A percentile compares a stretch with the other conserved stretches of the same genome.
These are phyloP conservation scores for Homarus gammarus DNA, from an alignment of 2,888 invertebrate genomes.

Conservation along the genomic window DNA sequence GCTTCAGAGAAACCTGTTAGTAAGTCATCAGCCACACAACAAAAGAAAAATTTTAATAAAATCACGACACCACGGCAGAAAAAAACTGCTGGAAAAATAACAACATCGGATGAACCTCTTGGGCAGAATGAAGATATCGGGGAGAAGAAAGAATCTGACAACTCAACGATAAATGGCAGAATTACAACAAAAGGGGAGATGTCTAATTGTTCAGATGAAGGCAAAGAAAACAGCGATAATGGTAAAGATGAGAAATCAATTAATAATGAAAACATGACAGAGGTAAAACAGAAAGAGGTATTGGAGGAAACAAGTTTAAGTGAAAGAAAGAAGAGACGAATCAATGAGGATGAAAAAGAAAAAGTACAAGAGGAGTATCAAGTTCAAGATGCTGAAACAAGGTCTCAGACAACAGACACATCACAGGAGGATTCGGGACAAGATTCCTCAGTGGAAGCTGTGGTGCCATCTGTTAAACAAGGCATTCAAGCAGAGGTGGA, in stretches of 20 bases:
- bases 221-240: not conserved
- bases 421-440: not conserved
- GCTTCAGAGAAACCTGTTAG: not conserved
- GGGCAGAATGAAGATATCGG: not conserved
- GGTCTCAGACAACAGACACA: not conserved
- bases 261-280: not conserved
- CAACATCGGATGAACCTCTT: too few species aligned
- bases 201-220: not conserved
- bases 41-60: too few species aligned
- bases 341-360: not conserved
- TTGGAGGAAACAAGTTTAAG: not conserved
- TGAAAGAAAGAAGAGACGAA: not conserved
- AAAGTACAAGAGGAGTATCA: not conserved
- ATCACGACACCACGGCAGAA: not conserved
- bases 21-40: not conserved
- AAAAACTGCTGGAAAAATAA: not conserved
- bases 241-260: not conserved
- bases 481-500: constrained; percentile 47
- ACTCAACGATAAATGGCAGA: not conserved
- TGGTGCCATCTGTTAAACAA: not conserved
- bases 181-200: not conserved
- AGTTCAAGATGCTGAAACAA: not conserved
- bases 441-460: not conserved
- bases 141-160: not conserved
- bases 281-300: not conserved